Evolutionary conservation across 2,797 vertebrate genomes (phyloP).

Genomic region (Myotis vivesi): DNA sequence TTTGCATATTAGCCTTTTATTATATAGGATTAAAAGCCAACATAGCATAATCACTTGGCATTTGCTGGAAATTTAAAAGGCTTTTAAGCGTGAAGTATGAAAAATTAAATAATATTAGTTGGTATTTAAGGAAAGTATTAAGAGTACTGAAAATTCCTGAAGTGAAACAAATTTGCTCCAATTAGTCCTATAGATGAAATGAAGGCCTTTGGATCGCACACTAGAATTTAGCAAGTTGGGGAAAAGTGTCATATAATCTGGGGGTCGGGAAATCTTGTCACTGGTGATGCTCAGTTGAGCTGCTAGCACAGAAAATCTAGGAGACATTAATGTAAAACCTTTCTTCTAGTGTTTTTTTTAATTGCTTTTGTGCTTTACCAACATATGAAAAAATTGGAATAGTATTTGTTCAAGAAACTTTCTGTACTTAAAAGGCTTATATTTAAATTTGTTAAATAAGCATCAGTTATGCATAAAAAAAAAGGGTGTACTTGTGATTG

Average conservation of each 20-base stretch:
- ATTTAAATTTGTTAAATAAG: neutral
- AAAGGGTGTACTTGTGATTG: neutral
- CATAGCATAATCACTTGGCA: neutral
- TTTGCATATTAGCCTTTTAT: too few relatives aligned
- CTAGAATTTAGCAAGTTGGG: neutral
- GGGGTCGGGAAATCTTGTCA: neutral
- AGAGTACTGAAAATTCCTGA: conserved; percentile 36
- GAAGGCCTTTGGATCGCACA: neutral
- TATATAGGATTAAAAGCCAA: neutral
- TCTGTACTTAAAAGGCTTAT: neutral
- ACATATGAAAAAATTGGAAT: neutral
- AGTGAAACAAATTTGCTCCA: conserved; percentile 46
- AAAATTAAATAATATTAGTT: conserved; percentile 21
- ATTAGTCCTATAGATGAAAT: conserved; percentile 20
- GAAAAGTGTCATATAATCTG: neutral
- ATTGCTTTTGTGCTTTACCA: neutral
- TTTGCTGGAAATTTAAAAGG: conserved; percentile 5
- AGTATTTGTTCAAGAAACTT: neutral
- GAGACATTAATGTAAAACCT: neutral
- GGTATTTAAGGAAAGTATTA: conserved; percentile 1
- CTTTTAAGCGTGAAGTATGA: neutral
- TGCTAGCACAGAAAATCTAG: neutral
- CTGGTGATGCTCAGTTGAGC: neutral
- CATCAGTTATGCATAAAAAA: neutral
- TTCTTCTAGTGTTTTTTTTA: neutral